Conservation (phyloP, 2,888 invertebrate species). For the Lepas anatifera region DNA sequence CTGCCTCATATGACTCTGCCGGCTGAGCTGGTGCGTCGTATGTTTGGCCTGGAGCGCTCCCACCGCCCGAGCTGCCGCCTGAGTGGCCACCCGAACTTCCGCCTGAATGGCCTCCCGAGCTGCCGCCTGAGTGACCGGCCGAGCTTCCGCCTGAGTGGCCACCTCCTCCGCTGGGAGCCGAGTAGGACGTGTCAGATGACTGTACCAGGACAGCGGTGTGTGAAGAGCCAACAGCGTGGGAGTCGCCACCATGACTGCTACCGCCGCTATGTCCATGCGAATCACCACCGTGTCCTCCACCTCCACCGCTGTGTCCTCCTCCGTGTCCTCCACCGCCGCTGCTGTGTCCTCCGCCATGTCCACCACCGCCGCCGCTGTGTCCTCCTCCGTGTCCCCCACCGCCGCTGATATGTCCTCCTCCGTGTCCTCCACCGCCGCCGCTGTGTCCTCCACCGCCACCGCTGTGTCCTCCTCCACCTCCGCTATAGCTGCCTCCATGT, state of each 20-base stretch:
- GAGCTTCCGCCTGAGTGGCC: no score
- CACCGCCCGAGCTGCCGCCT: background rate
- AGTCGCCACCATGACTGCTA: background rate
- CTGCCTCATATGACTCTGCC: background rate
- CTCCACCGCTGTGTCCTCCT: background rate
- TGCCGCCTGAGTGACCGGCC: background rate
- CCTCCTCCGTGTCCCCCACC: background rate
- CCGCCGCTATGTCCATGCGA: background rate
- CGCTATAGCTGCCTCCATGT: background rate
- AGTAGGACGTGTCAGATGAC: no score
- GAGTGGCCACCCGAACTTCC: background rate
- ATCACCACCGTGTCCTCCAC: background rate
- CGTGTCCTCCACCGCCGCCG: background rate
- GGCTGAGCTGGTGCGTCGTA: slow-evolving; percentile 4
- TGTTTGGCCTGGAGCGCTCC: background rate
- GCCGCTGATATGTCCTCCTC: background rate
- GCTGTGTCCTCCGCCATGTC: background rate
- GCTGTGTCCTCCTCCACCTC: background rate
- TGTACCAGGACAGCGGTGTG: no score
- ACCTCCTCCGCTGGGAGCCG: no score
- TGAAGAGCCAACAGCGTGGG: background rate
- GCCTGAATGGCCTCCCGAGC: background rate
- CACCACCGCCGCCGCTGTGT: background rate
- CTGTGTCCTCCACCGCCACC: background rate
- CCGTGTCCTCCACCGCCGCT: background rate